These are phyloP conservation scores for Drosophila acutilabella DNA, from an alignment of 2,888 invertebrate genomes.

Conservation along the genomic window DNA sequence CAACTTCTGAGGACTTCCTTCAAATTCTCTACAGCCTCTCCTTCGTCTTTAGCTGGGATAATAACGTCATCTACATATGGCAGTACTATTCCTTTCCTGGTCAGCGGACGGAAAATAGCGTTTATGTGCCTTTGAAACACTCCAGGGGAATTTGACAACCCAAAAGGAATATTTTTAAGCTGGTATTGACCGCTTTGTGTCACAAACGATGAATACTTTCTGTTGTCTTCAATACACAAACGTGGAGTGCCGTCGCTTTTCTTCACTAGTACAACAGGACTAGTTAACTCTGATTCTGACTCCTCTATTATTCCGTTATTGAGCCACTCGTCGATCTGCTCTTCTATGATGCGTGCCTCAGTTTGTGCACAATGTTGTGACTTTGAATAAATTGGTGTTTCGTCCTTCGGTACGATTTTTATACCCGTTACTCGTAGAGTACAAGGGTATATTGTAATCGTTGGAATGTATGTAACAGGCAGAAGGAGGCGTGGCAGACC, in stretches of 20 bases:
- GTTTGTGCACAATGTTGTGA: too few species aligned
- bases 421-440: too few species aligned
- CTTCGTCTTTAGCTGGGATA: neutral
- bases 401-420: too few species aligned
- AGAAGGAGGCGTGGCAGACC: too few species aligned
- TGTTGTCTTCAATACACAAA: constrained; percentile 10
- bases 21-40: neutral
- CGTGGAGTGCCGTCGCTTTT: constrained; percentile 11
- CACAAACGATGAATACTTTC: constrained; percentile 68
- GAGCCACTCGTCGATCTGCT: constrained; percentile 25
- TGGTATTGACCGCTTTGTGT: neutral
- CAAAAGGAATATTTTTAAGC: constrained; percentile 49
- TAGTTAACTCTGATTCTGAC: constrained; percentile 14
- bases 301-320: constrained; percentile 8
- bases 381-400: too few species aligned
- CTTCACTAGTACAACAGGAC: constrained; percentile 12
- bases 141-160: constrained; percentile 72
- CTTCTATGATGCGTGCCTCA: neutral
- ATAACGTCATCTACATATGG: constrained; percentile 11
- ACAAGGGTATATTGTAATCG: too few species aligned
- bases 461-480: too few species aligned
- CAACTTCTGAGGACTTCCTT: neutral
- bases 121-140: neutral
- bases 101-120: constrained; percentile 42
- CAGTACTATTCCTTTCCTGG: constrained; percentile 30